phyloP scores from a whole-genome alignment of 2,888 invertebrate species.

The Alloscopus bannaensis region DNA sequence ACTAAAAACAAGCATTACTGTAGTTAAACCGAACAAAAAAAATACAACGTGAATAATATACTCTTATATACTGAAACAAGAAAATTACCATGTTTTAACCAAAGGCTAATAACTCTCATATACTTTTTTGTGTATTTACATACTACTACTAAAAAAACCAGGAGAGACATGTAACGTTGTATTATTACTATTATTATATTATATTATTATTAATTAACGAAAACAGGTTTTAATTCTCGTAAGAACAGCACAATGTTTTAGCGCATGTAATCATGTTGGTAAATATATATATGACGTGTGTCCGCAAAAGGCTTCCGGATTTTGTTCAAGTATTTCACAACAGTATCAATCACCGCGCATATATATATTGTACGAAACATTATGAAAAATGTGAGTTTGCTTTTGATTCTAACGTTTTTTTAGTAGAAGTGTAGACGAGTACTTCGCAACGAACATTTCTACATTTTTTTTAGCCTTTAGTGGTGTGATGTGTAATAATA shows the following conservation, averaged over 20 bases:
- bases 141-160: background rate
- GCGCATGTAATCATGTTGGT: background rate
- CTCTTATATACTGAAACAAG: conserved; percentile 31
- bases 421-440: too few species aligned
- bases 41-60: conserved; percentile 35
- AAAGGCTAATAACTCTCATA: conserved; percentile 49
- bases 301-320: too few species aligned
- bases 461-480: background rate
- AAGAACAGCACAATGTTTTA: background rate
- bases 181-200: background rate
- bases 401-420: conserved; percentile 6
- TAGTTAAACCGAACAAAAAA: too few species aligned
- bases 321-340: too few species aligned
- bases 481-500: conserved; percentile 42
- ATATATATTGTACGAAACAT: too few species aligned
- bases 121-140: background rate
- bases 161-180: background rate
- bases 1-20: too few species aligned
- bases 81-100: conserved; percentile 68
- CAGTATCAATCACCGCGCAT: too few species aligned
- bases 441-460: too few species aligned
- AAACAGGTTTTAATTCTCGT: conserved; percentile 17
- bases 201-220: conserved; percentile 4
- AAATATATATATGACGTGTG: too few species aligned
- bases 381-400: too few species aligned